Conservation (phyloP, 2,888 invertebrate species). For the Monoplex corrugatus region DNA sequence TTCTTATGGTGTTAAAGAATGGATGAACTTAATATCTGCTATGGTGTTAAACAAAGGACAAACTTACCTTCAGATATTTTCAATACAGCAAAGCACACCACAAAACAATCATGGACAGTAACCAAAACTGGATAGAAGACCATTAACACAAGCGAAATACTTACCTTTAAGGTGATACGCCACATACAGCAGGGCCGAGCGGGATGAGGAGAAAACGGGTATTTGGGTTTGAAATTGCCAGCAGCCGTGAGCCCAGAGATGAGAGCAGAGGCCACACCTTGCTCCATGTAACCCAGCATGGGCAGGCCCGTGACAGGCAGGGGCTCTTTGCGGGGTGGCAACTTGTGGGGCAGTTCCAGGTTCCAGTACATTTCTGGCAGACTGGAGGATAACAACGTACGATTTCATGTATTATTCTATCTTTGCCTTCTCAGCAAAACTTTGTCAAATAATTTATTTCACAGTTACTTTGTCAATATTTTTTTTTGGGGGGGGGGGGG, state of each 20-base stretch:
- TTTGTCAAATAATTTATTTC: too few species aligned
- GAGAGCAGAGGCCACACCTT: slow-evolving; percentile 78
- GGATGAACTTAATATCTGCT: too few species aligned
- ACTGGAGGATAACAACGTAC: slow-evolving; percentile 70
- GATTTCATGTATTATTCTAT: too few species aligned
- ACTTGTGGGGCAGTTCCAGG: slow-evolving; percentile 80
- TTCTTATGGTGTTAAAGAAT: too few species aligned
- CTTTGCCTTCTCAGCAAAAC: too few species aligned
- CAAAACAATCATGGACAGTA: too few species aligned
- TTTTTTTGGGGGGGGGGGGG: too few species aligned
- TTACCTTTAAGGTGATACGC: slow-evolving; percentile 82
- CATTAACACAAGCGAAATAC: not conserved
- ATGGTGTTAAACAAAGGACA: too few species aligned
- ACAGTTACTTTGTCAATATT: too few species aligned
- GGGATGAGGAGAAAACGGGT: slow-evolving; percentile 80
- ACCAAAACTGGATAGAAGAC: not conserved
- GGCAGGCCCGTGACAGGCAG: slow-evolving; percentile 77
- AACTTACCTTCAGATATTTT: too few species aligned
- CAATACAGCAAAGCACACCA: not conserved
- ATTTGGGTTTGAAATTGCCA: slow-evolving; percentile 81
- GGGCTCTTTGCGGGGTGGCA: slow-evolving; percentile 79
- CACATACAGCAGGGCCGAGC: slow-evolving; percentile 80
- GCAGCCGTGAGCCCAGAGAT: slow-evolving; percentile 80
- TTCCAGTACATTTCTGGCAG: slow-evolving; percentile 80
- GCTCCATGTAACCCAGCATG: slow-evolving; percentile 82